Percentiles rank a stretch among this genome's conserved stretches.
phyloP scores from a whole-genome alignment of 2,113 vertebrate species.

The Stigmatopora argus region DNA sequence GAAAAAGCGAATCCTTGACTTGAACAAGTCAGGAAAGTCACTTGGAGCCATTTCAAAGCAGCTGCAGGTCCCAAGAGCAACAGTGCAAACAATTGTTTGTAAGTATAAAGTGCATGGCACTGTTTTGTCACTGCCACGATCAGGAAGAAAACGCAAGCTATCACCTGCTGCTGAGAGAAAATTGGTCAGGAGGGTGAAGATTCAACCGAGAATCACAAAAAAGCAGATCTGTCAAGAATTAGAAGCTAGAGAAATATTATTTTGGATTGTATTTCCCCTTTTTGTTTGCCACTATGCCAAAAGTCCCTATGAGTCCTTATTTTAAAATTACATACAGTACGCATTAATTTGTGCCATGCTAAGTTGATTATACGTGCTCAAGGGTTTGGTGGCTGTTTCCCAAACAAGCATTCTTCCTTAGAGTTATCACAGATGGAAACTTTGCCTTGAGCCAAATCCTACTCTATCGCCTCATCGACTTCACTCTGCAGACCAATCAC shows the following conservation, averaged over 20 bases:
- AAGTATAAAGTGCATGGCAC: too few relatives aligned
- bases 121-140: too few relatives aligned
- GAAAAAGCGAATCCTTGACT: too few relatives aligned
- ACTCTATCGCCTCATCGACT: not conserved
- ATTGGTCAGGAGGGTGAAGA: too few relatives aligned
- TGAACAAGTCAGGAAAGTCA: too few relatives aligned
- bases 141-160: too few relatives aligned
- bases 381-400: constrained; percentile 28
- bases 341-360: constrained; percentile 47
- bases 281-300: constrained; percentile 9
- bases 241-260: not conserved
- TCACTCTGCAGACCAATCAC: not conserved
- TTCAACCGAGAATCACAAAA: too few relatives aligned
- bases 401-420: constrained; percentile 54
- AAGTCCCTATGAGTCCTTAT: constrained; percentile 41
- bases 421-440: constrained; percentile 29
- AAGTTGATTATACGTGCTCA: constrained; percentile 49
- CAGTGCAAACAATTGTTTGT: too few relatives aligned
- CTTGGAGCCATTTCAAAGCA: too few relatives aligned
- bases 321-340: constrained; percentile 29
- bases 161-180: too few relatives aligned
- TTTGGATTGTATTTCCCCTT: constrained; percentile 11
- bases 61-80: too few relatives aligned
- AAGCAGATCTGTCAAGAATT: too few relatives aligned
- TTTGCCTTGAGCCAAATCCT: constrained; percentile 12